phyloP scores from a whole-genome alignment of 2,888 invertebrate species.

The Drosophila testacea region DNA sequence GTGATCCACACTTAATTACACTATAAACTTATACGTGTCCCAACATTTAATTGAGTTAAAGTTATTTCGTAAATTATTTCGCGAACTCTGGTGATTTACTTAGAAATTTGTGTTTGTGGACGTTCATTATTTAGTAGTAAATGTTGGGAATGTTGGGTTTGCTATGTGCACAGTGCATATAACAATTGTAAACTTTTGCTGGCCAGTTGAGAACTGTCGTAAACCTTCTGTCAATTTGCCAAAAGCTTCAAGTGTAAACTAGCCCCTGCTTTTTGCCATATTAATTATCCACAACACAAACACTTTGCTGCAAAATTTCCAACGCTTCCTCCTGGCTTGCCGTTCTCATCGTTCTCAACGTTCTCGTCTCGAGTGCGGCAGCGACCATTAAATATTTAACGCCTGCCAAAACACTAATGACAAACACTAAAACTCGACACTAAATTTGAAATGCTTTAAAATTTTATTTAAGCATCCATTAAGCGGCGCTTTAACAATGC shows the following conservation, averaged over 20 bases:
- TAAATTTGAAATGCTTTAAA: constrained; percentile 77
- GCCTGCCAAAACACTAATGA: constrained; percentile 80
- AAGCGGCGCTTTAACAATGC: constrained; percentile 65
- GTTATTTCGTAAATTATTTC: background rate
- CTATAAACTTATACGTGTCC: background rate
- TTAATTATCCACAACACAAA: constrained; percentile 73
- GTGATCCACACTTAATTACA: background rate
- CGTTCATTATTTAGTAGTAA: constrained; percentile 1
- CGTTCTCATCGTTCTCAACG: background rate
- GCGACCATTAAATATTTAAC: constrained; percentile 74
- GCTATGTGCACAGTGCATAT: background rate
- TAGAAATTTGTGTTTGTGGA: constrained; percentile 1
- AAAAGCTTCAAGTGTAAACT: constrained; percentile 19
- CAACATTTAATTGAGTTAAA: background rate
- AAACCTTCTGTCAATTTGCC: constrained; percentile 54
- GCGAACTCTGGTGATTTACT: constrained; percentile 14
- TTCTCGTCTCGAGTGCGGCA: constrained; percentile 30
- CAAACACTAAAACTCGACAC: constrained; percentile 78
- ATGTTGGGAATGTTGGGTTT: background rate
- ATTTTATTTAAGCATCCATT: constrained; percentile 78
- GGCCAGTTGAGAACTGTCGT: constrained; percentile 29
- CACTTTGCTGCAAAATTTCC: constrained; percentile 70
- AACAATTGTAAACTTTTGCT: constrained; percentile 40
- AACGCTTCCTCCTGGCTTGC: constrained; percentile 17
- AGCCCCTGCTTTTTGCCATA: constrained; percentile 41